Conservation (phyloP, 2,113 vertebrate genomes). For the Pithys albifrons region DNA sequence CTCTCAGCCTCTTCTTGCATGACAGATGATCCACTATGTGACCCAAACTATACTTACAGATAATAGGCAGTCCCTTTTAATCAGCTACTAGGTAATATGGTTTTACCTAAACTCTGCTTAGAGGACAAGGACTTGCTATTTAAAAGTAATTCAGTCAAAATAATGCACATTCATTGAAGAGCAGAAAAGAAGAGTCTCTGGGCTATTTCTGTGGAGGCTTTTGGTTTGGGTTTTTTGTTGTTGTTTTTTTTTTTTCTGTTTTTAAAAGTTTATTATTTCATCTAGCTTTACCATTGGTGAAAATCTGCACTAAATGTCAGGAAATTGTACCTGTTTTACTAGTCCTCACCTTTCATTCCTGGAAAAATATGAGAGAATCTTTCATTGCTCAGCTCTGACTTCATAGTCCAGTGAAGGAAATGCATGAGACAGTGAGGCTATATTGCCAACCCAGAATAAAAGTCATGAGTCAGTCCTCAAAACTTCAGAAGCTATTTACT, state of each 20-base stretch:
- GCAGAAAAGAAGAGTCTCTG: neutral
- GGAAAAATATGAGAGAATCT: neutral
- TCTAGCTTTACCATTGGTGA: neutral
- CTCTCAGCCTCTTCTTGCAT: neutral
- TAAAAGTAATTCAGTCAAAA: neutral
- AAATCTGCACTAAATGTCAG: neutral
- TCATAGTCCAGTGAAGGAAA: slow-evolving; percentile 33
- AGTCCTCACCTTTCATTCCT: neutral
- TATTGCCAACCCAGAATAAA: slow-evolving; percentile 47
- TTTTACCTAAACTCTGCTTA: slow-evolving; percentile 9
- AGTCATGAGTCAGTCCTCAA: slow-evolving; percentile 15
- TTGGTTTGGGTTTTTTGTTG: neutral
- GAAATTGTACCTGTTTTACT: neutral
- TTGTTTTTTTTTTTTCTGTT: neutral
- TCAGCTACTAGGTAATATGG: neutral
- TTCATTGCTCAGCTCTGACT: slow-evolving; percentile 26
- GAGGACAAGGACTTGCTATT: neutral
- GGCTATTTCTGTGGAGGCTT: neutral
- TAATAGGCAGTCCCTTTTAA: neutral
- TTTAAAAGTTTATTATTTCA: neutral
- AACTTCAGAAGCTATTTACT: slow-evolving; percentile 44
- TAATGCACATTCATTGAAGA: neutral
- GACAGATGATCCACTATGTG: neutral
- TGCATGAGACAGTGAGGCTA: neutral
- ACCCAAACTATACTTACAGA: neutral